Conservation (phyloP, 2,797 vertebrate genomes). For the Poliocrania exsul region DNA sequence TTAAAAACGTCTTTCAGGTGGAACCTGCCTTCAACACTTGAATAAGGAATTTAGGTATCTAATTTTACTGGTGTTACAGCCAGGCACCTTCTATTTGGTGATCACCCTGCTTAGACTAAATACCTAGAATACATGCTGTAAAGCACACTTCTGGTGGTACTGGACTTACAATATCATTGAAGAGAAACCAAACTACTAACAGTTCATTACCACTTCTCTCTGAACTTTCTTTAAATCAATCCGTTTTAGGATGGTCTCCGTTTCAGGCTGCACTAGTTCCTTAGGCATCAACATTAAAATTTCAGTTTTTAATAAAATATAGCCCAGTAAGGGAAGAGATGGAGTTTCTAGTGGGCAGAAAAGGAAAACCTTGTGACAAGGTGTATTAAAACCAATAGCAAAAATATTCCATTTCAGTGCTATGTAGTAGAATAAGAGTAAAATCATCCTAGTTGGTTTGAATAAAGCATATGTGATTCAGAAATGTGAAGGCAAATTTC, state of each 20-base stretch:
- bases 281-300: not conserved
- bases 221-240: not conserved
- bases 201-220: not conserved
- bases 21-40: not conserved
- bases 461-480: not conserved
- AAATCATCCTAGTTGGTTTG: not conserved
- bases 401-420: not conserved
- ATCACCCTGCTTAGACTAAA: not conserved
- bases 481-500: not conserved
- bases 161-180: not conserved
- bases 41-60: not conserved
- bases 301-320: not conserved
- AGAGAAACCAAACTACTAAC: not conserved
- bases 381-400: not conserved
- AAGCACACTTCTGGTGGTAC: not conserved
- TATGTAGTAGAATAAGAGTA: not conserved
- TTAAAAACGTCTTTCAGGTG: not conserved
- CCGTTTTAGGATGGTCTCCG: not conserved
- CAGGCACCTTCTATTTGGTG: not conserved
- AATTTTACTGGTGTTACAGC: not conserved
- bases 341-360: not conserved
- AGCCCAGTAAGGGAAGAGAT: not conserved
- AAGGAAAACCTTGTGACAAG: not conserved
- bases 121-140: not conserved
- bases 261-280: rapidly evolving